Conservation (phyloP, 2,797 vertebrate genomes). For the Vultur gryphus region DNA sequence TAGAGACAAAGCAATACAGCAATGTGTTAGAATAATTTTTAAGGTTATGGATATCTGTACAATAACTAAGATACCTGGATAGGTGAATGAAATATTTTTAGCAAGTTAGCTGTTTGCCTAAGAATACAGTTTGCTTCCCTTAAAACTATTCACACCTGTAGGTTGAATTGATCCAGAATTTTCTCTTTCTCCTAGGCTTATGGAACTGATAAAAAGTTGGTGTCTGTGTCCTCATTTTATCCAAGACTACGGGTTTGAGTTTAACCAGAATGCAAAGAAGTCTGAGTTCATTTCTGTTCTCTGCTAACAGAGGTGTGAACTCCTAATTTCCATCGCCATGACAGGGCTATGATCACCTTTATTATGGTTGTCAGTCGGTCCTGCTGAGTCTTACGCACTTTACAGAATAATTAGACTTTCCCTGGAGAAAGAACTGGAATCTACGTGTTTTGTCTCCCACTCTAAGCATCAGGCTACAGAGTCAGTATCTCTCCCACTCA, state of each 20-base stretch:
- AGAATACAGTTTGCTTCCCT: background rate
- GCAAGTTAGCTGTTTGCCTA: background rate
- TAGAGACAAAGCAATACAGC: background rate
- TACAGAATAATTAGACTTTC: background rate
- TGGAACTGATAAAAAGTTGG: background rate
- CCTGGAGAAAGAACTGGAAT: background rate
- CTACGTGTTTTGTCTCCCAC: conserved; percentile 35
- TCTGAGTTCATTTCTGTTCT: background rate
- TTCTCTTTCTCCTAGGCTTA: background rate
- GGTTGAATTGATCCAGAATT: background rate
- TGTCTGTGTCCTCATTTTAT: background rate
- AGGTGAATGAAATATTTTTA: background rate
- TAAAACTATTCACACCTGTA: background rate
- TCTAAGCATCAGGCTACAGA: conserved; percentile 17
- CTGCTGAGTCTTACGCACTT: background rate
- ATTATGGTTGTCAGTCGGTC: background rate
- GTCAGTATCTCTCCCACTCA: conserved; percentile 19
- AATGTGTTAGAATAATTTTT: background rate
- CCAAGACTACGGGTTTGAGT: background rate
- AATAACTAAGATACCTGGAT: background rate
- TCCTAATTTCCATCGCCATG: background rate
- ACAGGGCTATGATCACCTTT: background rate
- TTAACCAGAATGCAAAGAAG: background rate
- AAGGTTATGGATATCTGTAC: background rate
- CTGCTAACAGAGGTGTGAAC: background rate